A percentile compares a stretch with the other conserved stretches of the same genome.
phyloP scores from a whole-genome alignment of 2,888 invertebrate genomes.

The Dioctria linearis region DNA sequence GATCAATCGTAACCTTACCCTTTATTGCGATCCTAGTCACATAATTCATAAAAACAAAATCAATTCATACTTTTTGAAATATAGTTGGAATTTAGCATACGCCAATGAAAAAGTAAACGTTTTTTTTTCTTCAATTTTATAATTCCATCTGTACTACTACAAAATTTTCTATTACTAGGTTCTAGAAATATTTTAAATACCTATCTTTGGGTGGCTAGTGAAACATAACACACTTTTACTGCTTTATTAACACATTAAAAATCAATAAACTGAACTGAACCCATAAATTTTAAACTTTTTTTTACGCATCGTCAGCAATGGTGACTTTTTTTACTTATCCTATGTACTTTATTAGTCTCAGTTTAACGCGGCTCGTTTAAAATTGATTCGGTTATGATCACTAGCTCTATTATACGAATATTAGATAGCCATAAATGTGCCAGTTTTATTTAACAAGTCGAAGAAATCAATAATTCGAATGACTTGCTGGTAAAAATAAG shows the following conservation, averaged over 20 bases:
- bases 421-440: constrained; percentile 16
- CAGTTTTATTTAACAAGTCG: constrained; percentile 15
- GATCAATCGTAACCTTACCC: too few species aligned
- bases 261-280: constrained; percentile 13
- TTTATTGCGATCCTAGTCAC: too few species aligned
- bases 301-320: background rate
- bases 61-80: too few species aligned
- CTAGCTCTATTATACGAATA: background rate
- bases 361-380: constrained; percentile 22
- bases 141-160: too few species aligned
- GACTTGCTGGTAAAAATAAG: constrained; percentile 14
- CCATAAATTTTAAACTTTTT: constrained; percentile 19
- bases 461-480: constrained; percentile 35
- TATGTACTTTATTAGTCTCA: constrained; percentile 16
- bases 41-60: too few species aligned
- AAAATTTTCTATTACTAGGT: too few species aligned
- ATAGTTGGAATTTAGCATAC: too few species aligned
- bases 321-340: constrained; percentile 12
- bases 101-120: too few species aligned
- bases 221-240: constrained; percentile 2
- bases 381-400: constrained; percentile 8
- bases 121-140: too few species aligned
- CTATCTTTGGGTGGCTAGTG: too few species aligned
- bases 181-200: too few species aligned
- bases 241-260: constrained; percentile 41